A percentile compares a stretch with the other conserved stretches of the same genome.
Conservation (phyloP, 1,140 invertebrate genomes). For the Saccostrea cuccullata region DNA sequence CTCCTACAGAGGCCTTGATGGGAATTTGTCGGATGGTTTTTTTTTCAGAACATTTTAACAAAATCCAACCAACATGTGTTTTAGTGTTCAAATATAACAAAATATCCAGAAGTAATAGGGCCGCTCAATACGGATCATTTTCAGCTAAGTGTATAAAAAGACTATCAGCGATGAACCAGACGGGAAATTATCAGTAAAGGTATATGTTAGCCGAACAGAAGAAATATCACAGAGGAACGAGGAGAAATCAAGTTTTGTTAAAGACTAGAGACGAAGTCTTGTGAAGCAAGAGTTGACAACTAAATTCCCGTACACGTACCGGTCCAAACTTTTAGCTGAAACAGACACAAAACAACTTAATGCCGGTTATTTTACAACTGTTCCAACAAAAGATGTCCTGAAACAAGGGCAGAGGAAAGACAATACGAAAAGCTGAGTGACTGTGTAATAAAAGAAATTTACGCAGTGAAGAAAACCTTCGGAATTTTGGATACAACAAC, state of each 20-base stretch:
- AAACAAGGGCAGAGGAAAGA: conserved; percentile 5
- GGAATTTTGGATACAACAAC: neutral
- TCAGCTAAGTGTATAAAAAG: neutral
- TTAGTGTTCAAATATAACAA: too few relatives aligned
- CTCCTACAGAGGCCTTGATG: neutral
- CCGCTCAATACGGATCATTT: neutral
- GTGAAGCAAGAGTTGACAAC: neutral
- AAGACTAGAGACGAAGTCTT: neutral
- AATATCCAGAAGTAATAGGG: neutral
- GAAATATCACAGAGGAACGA: neutral
- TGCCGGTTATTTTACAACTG: conserved; percentile 8
- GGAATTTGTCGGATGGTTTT: conserved; percentile 4
- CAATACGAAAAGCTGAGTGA: conserved; percentile 31
- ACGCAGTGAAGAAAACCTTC: conserved; percentile 14
- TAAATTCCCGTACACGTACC: neutral
- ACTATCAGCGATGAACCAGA: neutral
- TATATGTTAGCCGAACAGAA: neutral
- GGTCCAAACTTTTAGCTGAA: neutral
- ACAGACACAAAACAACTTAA: neutral
- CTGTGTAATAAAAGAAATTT: conserved; percentile 16
- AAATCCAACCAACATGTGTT: neutral
- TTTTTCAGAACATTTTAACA: neutral
- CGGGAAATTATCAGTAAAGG: neutral
- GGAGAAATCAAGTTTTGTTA: neutral
- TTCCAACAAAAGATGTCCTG: conserved; percentile 35